Percentiles rank a stretch among this genome's conserved stretches.
Evolutionary conservation across 2,113 vertebrate genomes (phyloP).

Genomic region (Tricholaema leucomelas): DNA sequence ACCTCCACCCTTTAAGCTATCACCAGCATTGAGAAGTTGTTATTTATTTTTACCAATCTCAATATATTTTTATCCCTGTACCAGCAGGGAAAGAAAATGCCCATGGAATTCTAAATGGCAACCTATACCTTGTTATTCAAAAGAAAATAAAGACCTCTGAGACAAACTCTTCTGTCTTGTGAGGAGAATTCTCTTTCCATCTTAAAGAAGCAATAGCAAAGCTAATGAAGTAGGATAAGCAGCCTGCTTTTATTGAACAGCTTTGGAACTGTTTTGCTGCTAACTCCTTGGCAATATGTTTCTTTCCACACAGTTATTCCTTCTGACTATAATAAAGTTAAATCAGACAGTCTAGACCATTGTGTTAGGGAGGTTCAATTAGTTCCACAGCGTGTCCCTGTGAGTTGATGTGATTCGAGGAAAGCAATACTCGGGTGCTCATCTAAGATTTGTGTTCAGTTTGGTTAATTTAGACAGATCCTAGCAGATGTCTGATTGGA

Average conservation of each 20-base stretch:
- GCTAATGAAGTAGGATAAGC: conserved; percentile 4
- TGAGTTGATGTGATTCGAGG: background rate
- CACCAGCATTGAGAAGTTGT: too few species aligned
- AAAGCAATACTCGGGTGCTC: background rate
- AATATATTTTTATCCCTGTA: too few species aligned
- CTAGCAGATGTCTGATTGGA: conserved; percentile 49
- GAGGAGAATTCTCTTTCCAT: background rate
- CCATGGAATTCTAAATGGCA: background rate
- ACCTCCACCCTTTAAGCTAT: too few species aligned
- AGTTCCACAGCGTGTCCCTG: background rate
- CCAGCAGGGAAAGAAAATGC: background rate
- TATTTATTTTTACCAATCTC: too few species aligned
- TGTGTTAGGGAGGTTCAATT: background rate
- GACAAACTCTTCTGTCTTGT: background rate
- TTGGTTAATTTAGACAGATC: conserved; percentile 6
- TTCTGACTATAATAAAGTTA: conserved; percentile 32
- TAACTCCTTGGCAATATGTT: background rate
- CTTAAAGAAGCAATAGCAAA: background rate
- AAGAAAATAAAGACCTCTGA: background rate
- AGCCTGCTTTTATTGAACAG: conserved; percentile 10
- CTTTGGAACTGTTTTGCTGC: background rate
- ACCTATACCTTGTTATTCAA: background rate
- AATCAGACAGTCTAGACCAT: background rate
- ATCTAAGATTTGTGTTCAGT: background rate
- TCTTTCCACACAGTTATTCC: background rate